Conservation (phyloP, 2,797 vertebrate species). For the Tiaroga cobitis region DNA sequence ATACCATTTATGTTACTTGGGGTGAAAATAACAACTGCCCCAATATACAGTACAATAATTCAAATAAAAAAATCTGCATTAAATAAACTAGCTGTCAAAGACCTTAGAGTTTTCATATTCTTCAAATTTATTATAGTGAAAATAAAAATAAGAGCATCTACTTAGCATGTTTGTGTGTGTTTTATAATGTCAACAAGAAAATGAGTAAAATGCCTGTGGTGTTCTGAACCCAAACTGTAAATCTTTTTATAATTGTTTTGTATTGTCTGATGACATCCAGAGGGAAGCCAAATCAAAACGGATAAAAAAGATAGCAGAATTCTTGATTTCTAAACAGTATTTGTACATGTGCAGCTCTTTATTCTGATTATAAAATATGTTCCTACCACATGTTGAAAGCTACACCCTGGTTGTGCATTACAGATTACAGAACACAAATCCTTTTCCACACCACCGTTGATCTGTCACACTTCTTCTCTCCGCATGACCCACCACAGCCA, state of each 20-base stretch:
- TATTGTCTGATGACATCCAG: not conserved
- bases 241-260: not conserved
- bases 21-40: not conserved
- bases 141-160: not conserved
- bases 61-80: too few relatives aligned
- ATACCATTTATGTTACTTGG: not conserved
- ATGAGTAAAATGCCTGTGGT: not conserved
- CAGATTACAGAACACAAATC: not conserved
- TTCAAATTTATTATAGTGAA: not conserved
- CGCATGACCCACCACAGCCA: slow-evolving; percentile 31
- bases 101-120: too few relatives aligned
- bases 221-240: not conserved
- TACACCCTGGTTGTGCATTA: not conserved
- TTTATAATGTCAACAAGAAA: slow-evolving; percentile 2
- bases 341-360: not conserved
- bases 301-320: not conserved
- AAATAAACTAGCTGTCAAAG: not conserved
- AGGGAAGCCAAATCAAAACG: not conserved
- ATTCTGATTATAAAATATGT: not conserved
- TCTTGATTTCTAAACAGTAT: not conserved
- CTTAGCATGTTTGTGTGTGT: not conserved
- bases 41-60: not conserved
- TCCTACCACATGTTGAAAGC: not conserved
- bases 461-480: slow-evolving; percentile 38
- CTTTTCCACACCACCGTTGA: slow-evolving; percentile 1